These are phyloP conservation scores for Caenorhabditis virilis DNA, from an alignment of 2,888 invertebrate species.

Conservation along the genomic window DNA sequence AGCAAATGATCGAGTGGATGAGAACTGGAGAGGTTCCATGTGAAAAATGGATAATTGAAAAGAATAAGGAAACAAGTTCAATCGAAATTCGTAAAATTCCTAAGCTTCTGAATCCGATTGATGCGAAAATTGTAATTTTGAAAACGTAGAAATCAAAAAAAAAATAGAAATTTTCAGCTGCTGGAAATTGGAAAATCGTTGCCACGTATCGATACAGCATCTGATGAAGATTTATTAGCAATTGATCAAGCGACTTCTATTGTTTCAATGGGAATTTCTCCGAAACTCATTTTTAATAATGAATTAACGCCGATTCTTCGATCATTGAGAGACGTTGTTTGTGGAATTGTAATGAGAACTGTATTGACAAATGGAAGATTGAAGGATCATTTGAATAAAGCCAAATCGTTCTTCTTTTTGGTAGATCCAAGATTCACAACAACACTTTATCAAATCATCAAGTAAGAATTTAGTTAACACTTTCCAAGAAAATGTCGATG, in stretches of 20 bases:
- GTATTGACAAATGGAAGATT: constrained; percentile 23
- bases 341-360: constrained; percentile 32
- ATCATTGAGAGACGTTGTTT: constrained; percentile 24
- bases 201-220: constrained; percentile 11
- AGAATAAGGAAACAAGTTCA: constrained; percentile 5
- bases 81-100: constrained; percentile 15
- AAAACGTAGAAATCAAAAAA: not conserved
- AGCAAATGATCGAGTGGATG: constrained; percentile 34
- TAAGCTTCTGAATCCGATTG: constrained; percentile 10
- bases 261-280: constrained; percentile 7
- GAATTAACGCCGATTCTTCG: constrained; percentile 11
- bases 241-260: constrained; percentile 21
- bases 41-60: constrained; percentile 30
- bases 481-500: not conserved
- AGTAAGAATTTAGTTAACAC: constrained; percentile 12
- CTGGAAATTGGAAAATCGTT: constrained; percentile 39
- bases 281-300: constrained; percentile 7
- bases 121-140: constrained; percentile 20
- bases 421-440: constrained; percentile 21
- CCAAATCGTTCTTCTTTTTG: constrained; percentile 39
- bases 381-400: constrained; percentile 24
- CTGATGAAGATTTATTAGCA: constrained; percentile 23
- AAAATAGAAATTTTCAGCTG: constrained; percentile 8
- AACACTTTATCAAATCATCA: constrained; percentile 21
- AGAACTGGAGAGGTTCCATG: constrained; percentile 15